Evolutionary conservation across 2,797 vertebrate genomes (phyloP).

Genomic region (Lepilemur septentrionalis): DNA sequence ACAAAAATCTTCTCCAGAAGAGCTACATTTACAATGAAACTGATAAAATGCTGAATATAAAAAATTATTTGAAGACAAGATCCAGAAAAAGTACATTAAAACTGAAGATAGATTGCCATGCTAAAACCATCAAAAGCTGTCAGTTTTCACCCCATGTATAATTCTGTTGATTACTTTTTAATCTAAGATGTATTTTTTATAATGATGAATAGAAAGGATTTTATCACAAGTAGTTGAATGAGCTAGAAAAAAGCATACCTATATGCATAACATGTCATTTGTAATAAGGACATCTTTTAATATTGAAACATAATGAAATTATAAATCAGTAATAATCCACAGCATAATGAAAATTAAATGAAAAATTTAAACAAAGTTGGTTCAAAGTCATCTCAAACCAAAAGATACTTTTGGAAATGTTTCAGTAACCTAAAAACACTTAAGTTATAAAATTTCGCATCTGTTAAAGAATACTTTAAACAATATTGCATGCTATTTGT

Average conservation of each 20-base stretch:
- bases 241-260: constrained; percentile 61
- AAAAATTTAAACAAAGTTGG: constrained; percentile 54
- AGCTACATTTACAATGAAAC: constrained; percentile 65
- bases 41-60: constrained; percentile 64
- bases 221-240: constrained; percentile 61
- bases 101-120: constrained; percentile 55
- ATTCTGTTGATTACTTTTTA: constrained; percentile 81
- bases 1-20: constrained; percentile 67
- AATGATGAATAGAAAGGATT: constrained; percentile 73
- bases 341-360: constrained; percentile 67
- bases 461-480: neutral
- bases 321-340: constrained; percentile 70
- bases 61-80: constrained; percentile 78
- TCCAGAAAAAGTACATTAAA: constrained; percentile 60
- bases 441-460: constrained; percentile 32
- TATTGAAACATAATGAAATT: constrained; percentile 76
- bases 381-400: constrained; percentile 48
- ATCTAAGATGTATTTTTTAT: constrained; percentile 79
- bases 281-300: constrained; percentile 72
- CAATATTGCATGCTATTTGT: neutral
- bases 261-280: constrained; percentile 69
- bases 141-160: constrained; percentile 75
- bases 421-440: constrained; percentile 41
- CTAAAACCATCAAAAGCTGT: constrained; percentile 73
- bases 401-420: neutral